These are phyloP conservation scores for Lobophora halterata DNA, from an alignment of 2,888 invertebrate genomes.

Conservation along the genomic window DNA sequence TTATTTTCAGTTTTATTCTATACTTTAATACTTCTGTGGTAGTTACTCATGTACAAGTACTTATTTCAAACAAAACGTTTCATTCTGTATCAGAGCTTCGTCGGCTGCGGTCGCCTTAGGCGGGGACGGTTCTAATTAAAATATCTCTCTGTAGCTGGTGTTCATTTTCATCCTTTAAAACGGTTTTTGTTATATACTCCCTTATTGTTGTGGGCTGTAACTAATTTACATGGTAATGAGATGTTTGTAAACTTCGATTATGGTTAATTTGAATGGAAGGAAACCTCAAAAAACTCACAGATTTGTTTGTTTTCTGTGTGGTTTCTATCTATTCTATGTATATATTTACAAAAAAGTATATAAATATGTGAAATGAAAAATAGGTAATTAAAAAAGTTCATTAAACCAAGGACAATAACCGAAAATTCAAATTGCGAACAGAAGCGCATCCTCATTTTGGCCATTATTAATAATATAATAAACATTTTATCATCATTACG, in stretches of 20 bases:
- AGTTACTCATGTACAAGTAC: no score
- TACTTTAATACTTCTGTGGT: no score
- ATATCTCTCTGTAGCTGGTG: slow-evolving; percentile 70
- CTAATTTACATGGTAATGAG: slow-evolving; percentile 79
- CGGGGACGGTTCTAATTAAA: slow-evolving; percentile 73
- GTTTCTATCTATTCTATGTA: no score
- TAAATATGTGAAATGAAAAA: no score
- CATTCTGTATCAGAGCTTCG: slow-evolving; percentile 49
- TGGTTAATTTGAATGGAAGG: slow-evolving; percentile 43
- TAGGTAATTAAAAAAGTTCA: no score
- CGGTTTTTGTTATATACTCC: slow-evolving; percentile 67
- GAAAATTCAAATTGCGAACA: slow-evolving; percentile 8
- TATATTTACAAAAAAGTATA: no score
- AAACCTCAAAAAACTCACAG: slow-evolving; percentile 36
- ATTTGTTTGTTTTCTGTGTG: no score
- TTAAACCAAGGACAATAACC: no score
- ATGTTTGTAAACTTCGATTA: slow-evolving; percentile 49
- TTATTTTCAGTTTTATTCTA: no score
- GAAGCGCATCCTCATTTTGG: slow-evolving; percentile 4
- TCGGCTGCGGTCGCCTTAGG: slow-evolving; percentile 67
- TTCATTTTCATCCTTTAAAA: slow-evolving; percentile 74
- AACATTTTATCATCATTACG: slow-evolving; percentile 25
- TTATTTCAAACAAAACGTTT: slow-evolving; percentile 32
- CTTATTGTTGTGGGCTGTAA: slow-evolving; percentile 71
- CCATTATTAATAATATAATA: slow-evolving; percentile 21